Evolutionary conservation across 1,140 invertebrate species (phyloP).

Genomic region (Hypothenemus hampei): DNA sequence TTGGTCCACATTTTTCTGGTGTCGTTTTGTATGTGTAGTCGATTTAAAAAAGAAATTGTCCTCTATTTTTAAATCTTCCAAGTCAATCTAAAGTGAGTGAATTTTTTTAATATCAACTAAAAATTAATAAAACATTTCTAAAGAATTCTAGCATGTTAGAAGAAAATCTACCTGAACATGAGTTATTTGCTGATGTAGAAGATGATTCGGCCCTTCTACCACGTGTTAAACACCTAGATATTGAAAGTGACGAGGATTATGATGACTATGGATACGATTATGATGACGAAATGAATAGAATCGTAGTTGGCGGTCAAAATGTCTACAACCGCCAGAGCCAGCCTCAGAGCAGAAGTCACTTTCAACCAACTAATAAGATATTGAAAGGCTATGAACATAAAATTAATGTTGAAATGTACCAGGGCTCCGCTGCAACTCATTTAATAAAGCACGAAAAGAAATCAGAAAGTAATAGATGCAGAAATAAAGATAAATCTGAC

Average conservation of each 20-base stretch:
- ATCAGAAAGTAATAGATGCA: constrained; percentile 61
- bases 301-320: constrained; percentile 27
- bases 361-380: constrained; percentile 76
- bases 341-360: constrained; percentile 58
- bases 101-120: too few relatives aligned
- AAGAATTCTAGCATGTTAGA: too few relatives aligned
- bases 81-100: too few relatives aligned
- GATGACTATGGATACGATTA: constrained; percentile 40
- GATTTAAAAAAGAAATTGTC: too few relatives aligned
- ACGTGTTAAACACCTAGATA: constrained; percentile 1
- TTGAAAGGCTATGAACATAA: constrained; percentile 73
- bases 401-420: constrained; percentile 82
- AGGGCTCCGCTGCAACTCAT: constrained; percentile 60
- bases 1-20: too few relatives aligned
- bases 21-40: too few relatives aligned
- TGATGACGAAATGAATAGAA: constrained; percentile 34
- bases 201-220: not conserved
- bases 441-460: constrained; percentile 64
- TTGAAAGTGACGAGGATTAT: not conserved
- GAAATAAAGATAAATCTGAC: constrained; percentile 90
- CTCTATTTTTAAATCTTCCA: too few relatives aligned
- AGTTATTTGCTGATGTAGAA: constrained; percentile 16
- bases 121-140: too few relatives aligned
- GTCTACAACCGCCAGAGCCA: constrained; percentile 39
- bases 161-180: constrained; percentile 6